Percentiles rank a stretch among this genome's conserved stretches.
Conservation (phyloP, 2,113 vertebrate genomes). For the Phylloscopus trochiloides region DNA sequence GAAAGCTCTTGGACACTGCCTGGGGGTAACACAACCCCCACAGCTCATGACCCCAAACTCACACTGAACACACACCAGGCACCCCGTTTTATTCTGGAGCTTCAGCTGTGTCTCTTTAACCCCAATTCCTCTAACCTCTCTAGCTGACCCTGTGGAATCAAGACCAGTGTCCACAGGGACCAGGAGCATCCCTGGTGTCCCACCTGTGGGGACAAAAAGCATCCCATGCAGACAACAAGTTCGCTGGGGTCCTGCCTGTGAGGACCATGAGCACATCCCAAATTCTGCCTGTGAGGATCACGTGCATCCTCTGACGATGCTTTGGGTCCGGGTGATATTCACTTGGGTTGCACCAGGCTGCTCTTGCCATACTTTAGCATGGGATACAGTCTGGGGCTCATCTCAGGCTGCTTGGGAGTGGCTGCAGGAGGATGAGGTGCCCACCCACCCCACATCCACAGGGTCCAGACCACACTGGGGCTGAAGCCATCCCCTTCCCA, state of each 20-base stretch:
- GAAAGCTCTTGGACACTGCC: not conserved
- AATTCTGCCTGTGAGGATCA: not conserved
- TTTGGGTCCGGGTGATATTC: not conserved
- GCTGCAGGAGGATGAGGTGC: not conserved
- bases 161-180: not conserved
- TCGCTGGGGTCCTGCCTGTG: not conserved
- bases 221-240: not conserved
- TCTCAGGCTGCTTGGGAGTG: not conserved
- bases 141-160: not conserved
- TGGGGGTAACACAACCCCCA: fast-evolving
- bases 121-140: not conserved
- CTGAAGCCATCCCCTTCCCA: not conserved
- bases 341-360: not conserved
- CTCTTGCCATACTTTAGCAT: not conserved
- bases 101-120: fast-evolving
- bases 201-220: not conserved
- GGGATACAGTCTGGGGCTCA: not conserved
- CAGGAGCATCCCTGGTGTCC: not conserved
- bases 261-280: not conserved
- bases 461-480: not conserved
- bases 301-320: fast-evolving
- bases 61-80: not conserved
- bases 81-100: not conserved
- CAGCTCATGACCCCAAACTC: fast-evolving
- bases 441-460: not conserved